Conservation (phyloP, 2,797 vertebrate species). For the Enoplosus armatus region DNA sequence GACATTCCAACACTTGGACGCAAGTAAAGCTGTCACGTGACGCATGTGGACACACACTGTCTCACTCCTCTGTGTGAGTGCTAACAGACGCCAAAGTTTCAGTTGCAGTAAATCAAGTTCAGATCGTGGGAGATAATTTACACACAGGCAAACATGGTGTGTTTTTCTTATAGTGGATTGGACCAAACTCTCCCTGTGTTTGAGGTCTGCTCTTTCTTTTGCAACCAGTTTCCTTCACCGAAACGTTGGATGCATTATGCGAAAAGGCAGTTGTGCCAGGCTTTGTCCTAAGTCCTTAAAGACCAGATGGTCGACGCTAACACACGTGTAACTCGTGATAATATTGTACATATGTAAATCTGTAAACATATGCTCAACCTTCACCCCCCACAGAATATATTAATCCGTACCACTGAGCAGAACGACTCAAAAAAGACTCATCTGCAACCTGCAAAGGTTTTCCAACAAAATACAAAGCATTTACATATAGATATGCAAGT, state of each 20-base stretch:
- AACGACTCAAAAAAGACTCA: slow-evolving; percentile 40
- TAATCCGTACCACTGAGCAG: slow-evolving; percentile 65
- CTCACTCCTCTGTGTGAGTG: slow-evolving; percentile 37
- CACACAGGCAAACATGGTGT: slow-evolving; percentile 5
- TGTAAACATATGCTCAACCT: slow-evolving; percentile 73
- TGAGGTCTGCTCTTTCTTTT: slow-evolving; percentile 30
- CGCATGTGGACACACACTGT: slow-evolving; percentile 1
- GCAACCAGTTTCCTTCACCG: slow-evolving; percentile 22
- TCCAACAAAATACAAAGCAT: not conserved
- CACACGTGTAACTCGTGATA: slow-evolving; percentile 56
- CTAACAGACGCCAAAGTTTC: slow-evolving; percentile 39
- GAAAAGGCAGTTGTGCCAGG: slow-evolving; percentile 43
- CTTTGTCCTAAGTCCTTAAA: slow-evolving; percentile 66
- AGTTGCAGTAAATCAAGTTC: slow-evolving; percentile 63
- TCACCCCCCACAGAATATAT: slow-evolving; percentile 50
- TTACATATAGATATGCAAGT: not conserved
- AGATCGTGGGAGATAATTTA: slow-evolving; percentile 47
- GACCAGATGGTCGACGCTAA: slow-evolving; percentile 68
- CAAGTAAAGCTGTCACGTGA: slow-evolving; percentile 20
- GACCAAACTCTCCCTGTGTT: slow-evolving; percentile 31
- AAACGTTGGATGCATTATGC: slow-evolving; percentile 29
- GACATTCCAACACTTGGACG: not conserved
- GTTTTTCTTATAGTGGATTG: slow-evolving; percentile 7
- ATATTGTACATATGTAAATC: slow-evolving; percentile 73
- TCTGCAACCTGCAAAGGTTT: slow-evolving; percentile 31